Percentiles rank a stretch among this genome's conserved stretches.
Conservation (phyloP, 2,113 vertebrate species). For the Theristicus caerulescens region DNA sequence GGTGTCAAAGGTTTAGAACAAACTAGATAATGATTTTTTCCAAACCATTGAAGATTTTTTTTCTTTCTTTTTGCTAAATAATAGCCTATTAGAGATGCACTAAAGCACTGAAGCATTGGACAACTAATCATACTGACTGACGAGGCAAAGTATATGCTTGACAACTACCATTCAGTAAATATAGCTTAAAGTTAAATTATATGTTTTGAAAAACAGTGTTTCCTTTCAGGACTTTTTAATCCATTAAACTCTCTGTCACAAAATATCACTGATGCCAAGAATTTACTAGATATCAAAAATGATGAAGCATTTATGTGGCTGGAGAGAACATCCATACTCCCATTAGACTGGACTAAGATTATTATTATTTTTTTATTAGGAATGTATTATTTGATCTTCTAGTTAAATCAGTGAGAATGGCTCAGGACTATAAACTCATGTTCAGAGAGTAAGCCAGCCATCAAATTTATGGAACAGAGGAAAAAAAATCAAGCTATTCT, state of each 20-base stretch:
- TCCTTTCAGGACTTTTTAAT: slow-evolving; percentile 33
- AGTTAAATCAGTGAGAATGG: neutral
- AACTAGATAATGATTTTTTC: slow-evolving; percentile 12
- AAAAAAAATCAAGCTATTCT: neutral
- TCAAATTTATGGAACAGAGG: neutral
- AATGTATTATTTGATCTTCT: neutral
- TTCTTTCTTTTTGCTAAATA: neutral
- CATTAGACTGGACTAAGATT: neutral
- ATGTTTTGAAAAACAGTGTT: slow-evolving; percentile 10
- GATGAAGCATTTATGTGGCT: neutral
- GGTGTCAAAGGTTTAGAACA: neutral
- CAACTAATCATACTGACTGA: slow-evolving; percentile 32
- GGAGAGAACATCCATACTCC: neutral
- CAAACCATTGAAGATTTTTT: neutral
- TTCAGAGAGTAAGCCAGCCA: neutral
- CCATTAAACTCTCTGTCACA: slow-evolving; percentile 9
- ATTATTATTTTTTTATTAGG: neutral
- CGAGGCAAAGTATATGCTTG: neutral
- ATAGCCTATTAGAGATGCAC: neutral
- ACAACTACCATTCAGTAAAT: slow-evolving; percentile 32
- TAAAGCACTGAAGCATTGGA: neutral
- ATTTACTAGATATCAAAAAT: neutral
- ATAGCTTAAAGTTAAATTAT: slow-evolving; percentile 9
- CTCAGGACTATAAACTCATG: neutral
- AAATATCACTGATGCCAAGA: neutral